phyloP scores from a whole-genome alignment of 2,888 invertebrate species.

The Griposia aprilina region DNA sequence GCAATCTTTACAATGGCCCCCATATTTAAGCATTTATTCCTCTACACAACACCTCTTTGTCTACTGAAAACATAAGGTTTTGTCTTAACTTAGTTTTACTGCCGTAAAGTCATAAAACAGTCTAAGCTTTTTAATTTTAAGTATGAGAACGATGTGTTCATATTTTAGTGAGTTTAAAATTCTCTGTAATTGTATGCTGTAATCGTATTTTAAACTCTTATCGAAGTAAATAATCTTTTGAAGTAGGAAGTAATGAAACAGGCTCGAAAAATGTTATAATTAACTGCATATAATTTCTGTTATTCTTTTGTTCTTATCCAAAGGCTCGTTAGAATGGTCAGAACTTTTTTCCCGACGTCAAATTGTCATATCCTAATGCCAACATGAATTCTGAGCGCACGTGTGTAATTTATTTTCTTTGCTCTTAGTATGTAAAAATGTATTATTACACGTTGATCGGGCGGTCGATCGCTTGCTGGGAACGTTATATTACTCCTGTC shows the following conservation, averaged over 20 bases:
- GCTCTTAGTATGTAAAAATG: conserved; percentile 77
- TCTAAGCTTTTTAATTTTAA: conserved; percentile 36
- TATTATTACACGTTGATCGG: conserved; percentile 79
- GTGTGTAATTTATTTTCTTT: conserved; percentile 72
- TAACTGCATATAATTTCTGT: conserved; percentile 37
- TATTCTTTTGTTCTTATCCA: conserved; percentile 50
- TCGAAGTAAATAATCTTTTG: conserved; percentile 50
- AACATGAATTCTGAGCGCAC: conserved; percentile 67
- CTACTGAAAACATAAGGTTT: conserved; percentile 31
- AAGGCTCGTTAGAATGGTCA: conserved; percentile 49
- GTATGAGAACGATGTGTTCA: conserved; percentile 49
- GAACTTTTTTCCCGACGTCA: conserved; percentile 57
- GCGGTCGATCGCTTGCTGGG: conserved; percentile 74
- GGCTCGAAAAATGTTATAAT: conserved; percentile 40
- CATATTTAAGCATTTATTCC: conserved; percentile 50
- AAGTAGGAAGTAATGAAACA: conserved; percentile 52
- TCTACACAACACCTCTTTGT: conserved; percentile 53
- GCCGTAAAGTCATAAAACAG: conserved; percentile 32
- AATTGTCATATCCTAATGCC: conserved; percentile 69
- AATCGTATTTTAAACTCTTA: conserved; percentile 52
- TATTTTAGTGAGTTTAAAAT: conserved; percentile 55
- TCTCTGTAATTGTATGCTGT: conserved; percentile 48
- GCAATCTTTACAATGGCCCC: conserved; percentile 67
- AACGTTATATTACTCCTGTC: conserved; percentile 71
- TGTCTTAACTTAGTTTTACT: conserved; percentile 43